These are phyloP conservation scores for Halocaridina rubra DNA, from an alignment of 2,888 invertebrate genomes.

Conservation along the genomic window DNA sequence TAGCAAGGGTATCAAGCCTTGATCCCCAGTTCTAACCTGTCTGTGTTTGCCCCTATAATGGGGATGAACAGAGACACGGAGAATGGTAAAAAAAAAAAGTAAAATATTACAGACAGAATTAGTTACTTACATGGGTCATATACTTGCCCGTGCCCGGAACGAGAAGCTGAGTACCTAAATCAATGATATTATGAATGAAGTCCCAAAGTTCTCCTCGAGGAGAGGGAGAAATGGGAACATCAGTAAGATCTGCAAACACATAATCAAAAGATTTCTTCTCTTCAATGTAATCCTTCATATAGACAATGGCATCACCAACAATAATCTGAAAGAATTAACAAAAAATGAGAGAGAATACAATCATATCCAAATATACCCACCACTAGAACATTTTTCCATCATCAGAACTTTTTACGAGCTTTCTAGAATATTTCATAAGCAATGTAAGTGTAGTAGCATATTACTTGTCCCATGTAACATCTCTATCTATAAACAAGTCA, in stretches of 20 bases:
- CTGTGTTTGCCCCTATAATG: not conserved
- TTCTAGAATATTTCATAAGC: too few species aligned
- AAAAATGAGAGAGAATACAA: not conserved
- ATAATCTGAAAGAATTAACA: constrained; percentile 75
- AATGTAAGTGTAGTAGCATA: too few species aligned
- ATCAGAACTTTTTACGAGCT: too few species aligned
- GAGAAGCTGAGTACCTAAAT: constrained; percentile 83
- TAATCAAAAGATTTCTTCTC: constrained; percentile 89
- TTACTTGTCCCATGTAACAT: too few species aligned
- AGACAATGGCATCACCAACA: constrained; percentile 88
- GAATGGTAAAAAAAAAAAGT: not conserved
- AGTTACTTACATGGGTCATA: constrained; percentile 84
- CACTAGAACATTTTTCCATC: too few species aligned
- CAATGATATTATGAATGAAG: constrained; percentile 85
- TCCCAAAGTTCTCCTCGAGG: constrained; percentile 89
- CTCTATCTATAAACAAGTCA: too few species aligned
- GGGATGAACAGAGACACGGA: not conserved
- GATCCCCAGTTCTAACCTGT: not conserved
- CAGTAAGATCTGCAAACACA: constrained; percentile 92
- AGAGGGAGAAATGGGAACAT: constrained; percentile 85
- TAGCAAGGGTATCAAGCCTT: not conserved
- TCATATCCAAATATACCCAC: not conserved
- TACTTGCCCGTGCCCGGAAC: constrained; percentile 83
- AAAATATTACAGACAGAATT: not conserved
- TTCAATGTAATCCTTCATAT: constrained; percentile 81